Evolutionary conservation across 2,113 vertebrate genomes (phyloP).

Genomic region (Leucopsar rothschildi): DNA sequence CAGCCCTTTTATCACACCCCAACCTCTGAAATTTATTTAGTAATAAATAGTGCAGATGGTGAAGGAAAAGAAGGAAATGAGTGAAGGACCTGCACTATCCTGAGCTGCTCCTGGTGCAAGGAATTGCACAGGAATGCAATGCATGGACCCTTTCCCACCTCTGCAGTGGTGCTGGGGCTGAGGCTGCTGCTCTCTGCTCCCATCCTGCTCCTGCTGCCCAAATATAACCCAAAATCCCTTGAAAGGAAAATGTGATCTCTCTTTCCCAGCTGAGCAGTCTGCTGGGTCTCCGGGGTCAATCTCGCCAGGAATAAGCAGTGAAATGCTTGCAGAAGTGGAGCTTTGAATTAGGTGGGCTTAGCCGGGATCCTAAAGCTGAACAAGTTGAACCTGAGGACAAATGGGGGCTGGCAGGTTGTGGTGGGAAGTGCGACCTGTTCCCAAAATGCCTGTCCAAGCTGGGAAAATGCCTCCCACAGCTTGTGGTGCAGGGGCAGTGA

Average conservation of each 20-base stretch:
- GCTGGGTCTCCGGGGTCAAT: neutral
- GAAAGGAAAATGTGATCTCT: neutral
- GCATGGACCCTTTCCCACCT: neutral
- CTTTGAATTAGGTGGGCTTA: neutral
- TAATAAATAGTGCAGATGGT: neutral
- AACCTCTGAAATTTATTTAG: neutral
- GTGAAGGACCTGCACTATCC: neutral
- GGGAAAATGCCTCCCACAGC: neutral
- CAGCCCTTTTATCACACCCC: neutral
- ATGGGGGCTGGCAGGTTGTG: rapidly evolving
- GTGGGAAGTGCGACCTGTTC: rapidly evolving
- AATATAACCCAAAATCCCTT: slow-evolving; percentile 7
- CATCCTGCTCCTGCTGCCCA: neutral
- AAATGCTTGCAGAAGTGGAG: neutral
- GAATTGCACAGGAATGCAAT: neutral
- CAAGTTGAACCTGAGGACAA: neutral
- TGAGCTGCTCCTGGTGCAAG: neutral
- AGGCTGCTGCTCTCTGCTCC: neutral
- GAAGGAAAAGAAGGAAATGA: neutral
- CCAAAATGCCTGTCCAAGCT: neutral
- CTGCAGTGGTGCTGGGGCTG: neutral
- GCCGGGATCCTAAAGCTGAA: neutral
- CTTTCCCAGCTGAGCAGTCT: neutral
- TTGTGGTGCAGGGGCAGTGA: neutral
- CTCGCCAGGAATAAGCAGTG: neutral